Evolutionary conservation across 2,113 vertebrate genomes (phyloP).

Genomic region (Mormyrus iriodes): DNA sequence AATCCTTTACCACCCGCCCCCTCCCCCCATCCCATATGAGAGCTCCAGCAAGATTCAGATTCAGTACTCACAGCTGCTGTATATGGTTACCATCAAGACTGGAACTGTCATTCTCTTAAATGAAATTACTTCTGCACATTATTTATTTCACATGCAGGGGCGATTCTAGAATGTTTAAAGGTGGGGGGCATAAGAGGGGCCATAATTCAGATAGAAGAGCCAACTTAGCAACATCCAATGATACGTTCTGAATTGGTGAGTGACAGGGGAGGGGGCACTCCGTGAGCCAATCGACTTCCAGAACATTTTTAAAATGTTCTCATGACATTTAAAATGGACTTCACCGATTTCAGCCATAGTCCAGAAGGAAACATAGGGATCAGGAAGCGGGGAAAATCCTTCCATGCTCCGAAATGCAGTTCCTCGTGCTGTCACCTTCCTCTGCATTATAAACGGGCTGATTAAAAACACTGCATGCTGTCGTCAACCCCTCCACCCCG

Average conservation of each 20-base stretch:
- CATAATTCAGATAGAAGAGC: neutral
- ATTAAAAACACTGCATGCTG: conserved; percentile 31
- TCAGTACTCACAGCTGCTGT: neutral
- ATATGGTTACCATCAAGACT: neutral
- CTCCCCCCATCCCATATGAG: neutral
- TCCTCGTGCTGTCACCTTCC: conserved; percentile 2
- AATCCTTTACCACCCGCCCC: neutral
- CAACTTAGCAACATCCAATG: neutral
- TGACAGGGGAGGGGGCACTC: no score
- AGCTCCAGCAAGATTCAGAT: conserved; percentile 10
- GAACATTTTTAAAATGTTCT: no score
- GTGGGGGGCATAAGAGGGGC: neutral
- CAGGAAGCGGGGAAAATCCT: neutral
- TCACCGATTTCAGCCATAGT: neutral
- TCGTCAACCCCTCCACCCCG: conserved; percentile 5
- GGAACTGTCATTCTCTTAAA: neutral
- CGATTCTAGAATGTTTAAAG: neutral
- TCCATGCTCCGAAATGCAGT: neutral
- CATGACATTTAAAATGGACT: neutral
- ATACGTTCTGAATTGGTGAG: neutral
- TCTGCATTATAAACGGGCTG: conserved; percentile 8
- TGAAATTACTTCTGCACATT: no score
- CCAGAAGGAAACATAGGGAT: neutral
- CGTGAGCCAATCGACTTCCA: no score
- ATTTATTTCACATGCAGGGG: neutral